Conservation (phyloP, 1,140 invertebrate genomes). For the Bradysia coprophila region DNA sequence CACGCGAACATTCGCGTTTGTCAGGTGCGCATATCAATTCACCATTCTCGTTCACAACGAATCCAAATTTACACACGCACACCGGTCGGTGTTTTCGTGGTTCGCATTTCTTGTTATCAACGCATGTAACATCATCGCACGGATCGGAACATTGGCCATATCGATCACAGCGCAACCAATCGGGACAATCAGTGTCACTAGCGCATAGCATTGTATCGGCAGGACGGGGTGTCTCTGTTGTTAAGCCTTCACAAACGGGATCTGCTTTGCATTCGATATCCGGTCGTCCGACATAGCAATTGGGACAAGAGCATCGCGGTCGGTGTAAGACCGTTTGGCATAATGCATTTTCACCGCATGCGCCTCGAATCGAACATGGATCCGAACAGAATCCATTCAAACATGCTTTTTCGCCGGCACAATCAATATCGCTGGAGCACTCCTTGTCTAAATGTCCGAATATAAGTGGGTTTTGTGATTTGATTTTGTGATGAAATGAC, state of each 20-base stretch:
- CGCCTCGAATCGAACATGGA: slow-evolving; percentile 69
- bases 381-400: slow-evolving; percentile 71
- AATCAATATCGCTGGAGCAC: slow-evolving; percentile 78
- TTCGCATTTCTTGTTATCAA: slow-evolving; percentile 68
- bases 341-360: slow-evolving; percentile 74
- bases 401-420: slow-evolving; percentile 78
- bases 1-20: slow-evolving; percentile 52
- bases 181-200: slow-evolving; percentile 51
- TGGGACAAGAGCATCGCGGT: slow-evolving; percentile 68
- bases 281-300: slow-evolving; percentile 68
- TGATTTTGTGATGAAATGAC: slow-evolving; percentile 4
- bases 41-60: slow-evolving; percentile 64
- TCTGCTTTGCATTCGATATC: slow-evolving; percentile 55
- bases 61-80: slow-evolving; percentile 77
- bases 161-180: slow-evolving; percentile 48
- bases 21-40: slow-evolving; percentile 68
- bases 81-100: slow-evolving; percentile 64
- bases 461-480: slow-evolving; percentile 3
- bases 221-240: slow-evolving; percentile 27
- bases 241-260: slow-evolving; percentile 41
- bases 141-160: slow-evolving; percentile 61
- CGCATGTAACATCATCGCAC: slow-evolving; percentile 43
- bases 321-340: slow-evolving; percentile 67
- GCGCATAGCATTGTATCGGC: slow-evolving; percentile 32
- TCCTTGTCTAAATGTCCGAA: slow-evolving; percentile 47